Evolutionary conservation across 2,113 vertebrate species (phyloP).

Genomic region (Bubo blakistoni): DNA sequence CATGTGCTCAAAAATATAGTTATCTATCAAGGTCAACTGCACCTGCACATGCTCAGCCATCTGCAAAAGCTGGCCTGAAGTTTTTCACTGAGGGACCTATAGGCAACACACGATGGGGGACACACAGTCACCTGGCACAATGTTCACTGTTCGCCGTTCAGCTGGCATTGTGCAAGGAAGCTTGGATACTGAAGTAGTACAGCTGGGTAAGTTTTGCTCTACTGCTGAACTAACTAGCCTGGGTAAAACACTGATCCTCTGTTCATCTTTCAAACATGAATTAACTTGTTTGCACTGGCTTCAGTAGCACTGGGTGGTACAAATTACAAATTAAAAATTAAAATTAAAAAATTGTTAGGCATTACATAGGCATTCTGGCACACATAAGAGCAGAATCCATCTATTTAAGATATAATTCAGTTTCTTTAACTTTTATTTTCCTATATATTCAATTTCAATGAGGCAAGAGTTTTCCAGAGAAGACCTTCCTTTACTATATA

Average conservation of each 20-base stretch:
- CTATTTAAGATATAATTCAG: background rate
- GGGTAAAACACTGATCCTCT: background rate
- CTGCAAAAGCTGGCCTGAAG: background rate
- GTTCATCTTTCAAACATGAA: background rate
- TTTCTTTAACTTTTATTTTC: background rate
- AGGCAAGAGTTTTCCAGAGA: background rate
- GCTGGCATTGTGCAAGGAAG: background rate
- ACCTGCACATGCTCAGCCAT: background rate
- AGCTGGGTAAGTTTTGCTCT: background rate
- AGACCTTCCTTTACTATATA: background rate
- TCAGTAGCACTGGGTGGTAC: background rate
- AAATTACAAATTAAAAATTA: background rate
- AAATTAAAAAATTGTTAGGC: background rate
- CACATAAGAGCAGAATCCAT: background rate
- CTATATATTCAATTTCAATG: background rate
- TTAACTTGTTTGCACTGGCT: background rate
- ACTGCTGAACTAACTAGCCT: background rate
- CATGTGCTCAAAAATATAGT: background rate
- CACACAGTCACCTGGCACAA: background rate
- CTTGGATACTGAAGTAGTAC: background rate
- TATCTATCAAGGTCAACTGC: background rate
- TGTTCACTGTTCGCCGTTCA: background rate
- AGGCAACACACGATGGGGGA: background rate
- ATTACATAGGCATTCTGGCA: background rate
- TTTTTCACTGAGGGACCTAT: background rate